Conservation (phyloP, 92 coral and sea anemone species). For the Blastomussa wellsi region DNA sequence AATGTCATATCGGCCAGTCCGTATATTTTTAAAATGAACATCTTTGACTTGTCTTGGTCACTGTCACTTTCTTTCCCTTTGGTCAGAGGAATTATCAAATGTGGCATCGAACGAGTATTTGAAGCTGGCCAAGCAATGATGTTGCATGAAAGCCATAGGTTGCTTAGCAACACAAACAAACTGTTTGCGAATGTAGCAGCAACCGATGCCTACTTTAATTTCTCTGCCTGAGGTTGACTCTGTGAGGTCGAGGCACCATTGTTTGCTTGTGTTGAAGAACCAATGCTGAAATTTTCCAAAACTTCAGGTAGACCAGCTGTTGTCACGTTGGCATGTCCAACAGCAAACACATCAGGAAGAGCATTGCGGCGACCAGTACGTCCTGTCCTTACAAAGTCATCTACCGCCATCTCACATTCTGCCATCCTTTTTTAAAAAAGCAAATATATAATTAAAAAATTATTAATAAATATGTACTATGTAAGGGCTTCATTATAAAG, state of each 20-base stretch:
- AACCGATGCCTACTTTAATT: background rate
- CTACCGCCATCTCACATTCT: slow-evolving; percentile 65
- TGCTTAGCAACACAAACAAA: background rate
- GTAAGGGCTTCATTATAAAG: background rate
- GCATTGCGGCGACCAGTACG: slow-evolving; percentile 89
- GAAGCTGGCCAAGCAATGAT: background rate
- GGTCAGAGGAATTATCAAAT: background rate
- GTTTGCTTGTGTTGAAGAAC: slow-evolving; percentile 28
- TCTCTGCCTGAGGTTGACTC: slow-evolving; percentile 20
- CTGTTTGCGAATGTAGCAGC: background rate
- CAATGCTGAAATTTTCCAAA: slow-evolving; percentile 62
- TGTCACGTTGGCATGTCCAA: slow-evolving; percentile 60
- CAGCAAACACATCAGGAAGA: slow-evolving; percentile 79
- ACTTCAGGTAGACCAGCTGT: slow-evolving; percentile 86
- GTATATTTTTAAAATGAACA: background rate
- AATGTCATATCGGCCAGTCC: background rate
- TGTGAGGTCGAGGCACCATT: background rate
- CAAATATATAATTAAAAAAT: background rate
- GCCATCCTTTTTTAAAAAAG: slow-evolving; percentile 67
- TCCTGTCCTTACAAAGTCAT: slow-evolving; percentile 82
- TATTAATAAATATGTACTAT: background rate
- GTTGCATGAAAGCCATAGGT: background rate
- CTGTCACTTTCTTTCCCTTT: background rate
- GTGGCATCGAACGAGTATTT: background rate
- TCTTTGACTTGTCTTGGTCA: background rate